A percentile compares a stretch with the other conserved stretches of the same genome.
phyloP scores from a whole-genome alignment of 1,140 invertebrate species.

The Lasaia peninsularis region DNA sequence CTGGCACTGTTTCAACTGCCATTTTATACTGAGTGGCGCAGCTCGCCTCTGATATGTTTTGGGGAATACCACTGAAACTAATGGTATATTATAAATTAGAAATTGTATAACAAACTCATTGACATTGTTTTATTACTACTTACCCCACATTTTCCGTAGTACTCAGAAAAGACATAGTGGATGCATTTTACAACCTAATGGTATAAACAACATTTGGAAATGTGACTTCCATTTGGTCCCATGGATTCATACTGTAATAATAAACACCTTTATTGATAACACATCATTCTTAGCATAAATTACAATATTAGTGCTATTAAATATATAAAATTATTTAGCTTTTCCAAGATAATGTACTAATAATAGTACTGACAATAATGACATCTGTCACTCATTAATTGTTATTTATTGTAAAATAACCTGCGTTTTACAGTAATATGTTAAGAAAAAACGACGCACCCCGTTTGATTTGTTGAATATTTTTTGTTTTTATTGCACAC shows the following conservation, averaged over 20 bases:
- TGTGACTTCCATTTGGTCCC: slow-evolving; percentile 60
- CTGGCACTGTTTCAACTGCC: slow-evolving; percentile 63
- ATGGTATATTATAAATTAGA: neutral
- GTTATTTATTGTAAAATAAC: slow-evolving; percentile 19
- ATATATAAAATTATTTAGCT: slow-evolving; percentile 49
- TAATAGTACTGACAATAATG: slow-evolving; percentile 54
- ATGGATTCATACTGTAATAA: slow-evolving; percentile 61
- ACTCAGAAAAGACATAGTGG: slow-evolving; percentile 76
- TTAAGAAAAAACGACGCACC: neutral
- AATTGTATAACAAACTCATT: slow-evolving; percentile 27
- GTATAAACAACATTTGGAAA: slow-evolving; percentile 55
- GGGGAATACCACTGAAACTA: slow-evolving; percentile 75
- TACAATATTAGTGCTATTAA: neutral
- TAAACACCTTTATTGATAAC: slow-evolving; percentile 19
- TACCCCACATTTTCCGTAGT: slow-evolving; percentile 75
- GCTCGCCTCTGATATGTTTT: slow-evolving; percentile 70
- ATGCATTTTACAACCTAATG: slow-evolving; percentile 66
- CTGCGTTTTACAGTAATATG: neutral
- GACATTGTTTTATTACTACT: neutral
- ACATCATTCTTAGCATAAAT: neutral
- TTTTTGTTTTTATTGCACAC: slow-evolving; percentile 10
- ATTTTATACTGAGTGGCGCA: slow-evolving; percentile 70
- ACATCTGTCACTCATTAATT: slow-evolving; percentile 54
- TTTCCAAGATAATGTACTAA: slow-evolving; percentile 42
- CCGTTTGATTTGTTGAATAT: neutral